Base-by-base conservation (phyloP, 2,888 invertebrate species). In the Erebia aethiops region DNA sequence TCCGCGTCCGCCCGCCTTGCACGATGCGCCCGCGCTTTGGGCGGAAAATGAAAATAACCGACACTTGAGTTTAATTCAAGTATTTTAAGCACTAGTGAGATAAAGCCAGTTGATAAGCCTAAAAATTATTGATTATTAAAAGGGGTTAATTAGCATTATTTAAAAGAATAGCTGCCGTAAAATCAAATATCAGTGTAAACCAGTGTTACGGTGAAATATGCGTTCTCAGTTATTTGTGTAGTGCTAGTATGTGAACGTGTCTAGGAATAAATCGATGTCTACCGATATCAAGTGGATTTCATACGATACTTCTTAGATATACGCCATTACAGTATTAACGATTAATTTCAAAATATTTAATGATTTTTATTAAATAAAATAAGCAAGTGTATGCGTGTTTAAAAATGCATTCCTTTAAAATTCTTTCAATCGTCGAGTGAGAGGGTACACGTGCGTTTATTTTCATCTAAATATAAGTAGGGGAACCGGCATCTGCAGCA, bases 401-500 rank as follows among this genome's bases (percentile, higher is more conserved):
- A 58, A 18, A 64, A 69, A 91, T 91, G 89, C 91, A 91, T 92
- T 91, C 91, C 90, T 81, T 80, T 81, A 84, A 81, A 82, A 84
- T 79, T 78, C 77, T 81, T 84, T 77, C 77, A 77, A 76, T 79
- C 80, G 78, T 72, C 75, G 78, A 79, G 79, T 78, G 77, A 78
- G 78, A 82, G 77, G 76, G 13, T 57, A 83, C 91, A 89, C 89
- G 88, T 91, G 90, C 84, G 82, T 86, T 87, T 88, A 89, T 92
- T 91, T 89, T 89, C 85, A 86, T 86, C 85, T 88, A 90, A 88
- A 89, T 89, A 91, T 91, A 90, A 35, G 35, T 35, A 35, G 35
- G 35, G 7, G 84, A 79, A 77, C 79, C 78, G 80, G 82, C 75
- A 72, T 78, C 77, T 72, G 78, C 67, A 68, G 76, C 80, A 77